Percentiles rank a stretch among this genome's conserved stretches.
phyloP scores from a whole-genome alignment of 1,140 invertebrate species.

The Caenorhabditis brenneri region DNA sequence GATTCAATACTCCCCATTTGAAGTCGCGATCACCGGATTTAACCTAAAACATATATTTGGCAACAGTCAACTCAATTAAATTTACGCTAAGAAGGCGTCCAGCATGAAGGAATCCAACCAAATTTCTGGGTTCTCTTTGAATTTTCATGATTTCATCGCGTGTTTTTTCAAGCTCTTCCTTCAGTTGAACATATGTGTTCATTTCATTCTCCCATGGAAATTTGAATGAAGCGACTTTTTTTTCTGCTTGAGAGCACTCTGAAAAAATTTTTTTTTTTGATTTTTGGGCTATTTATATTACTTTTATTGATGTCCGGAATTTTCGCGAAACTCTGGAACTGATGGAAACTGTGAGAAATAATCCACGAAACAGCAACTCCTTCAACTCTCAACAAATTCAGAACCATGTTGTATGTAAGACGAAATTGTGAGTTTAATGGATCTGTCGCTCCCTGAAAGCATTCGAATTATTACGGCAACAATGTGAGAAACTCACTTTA shows the following conservation, averaged over 20 bases:
- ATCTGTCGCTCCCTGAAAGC: slow-evolving; percentile 81
- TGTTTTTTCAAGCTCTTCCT: slow-evolving; percentile 77
- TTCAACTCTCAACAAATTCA: slow-evolving; percentile 91
- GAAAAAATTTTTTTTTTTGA: too few relatives aligned
- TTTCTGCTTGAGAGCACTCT: slow-evolving; percentile 32
- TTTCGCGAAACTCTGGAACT: slow-evolving; percentile 96
- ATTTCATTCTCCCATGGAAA: slow-evolving; percentile 79
- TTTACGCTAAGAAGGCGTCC: slow-evolving; percentile 87
- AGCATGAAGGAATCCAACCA: slow-evolving; percentile 90
- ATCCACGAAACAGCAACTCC: slow-evolving; percentile 99
- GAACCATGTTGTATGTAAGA: slow-evolving; percentile 98
- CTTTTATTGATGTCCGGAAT: slow-evolving; percentile 87
- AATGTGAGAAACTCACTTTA: slow-evolving; percentile 74
- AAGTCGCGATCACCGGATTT: slow-evolving; percentile 85
- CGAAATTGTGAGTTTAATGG: slow-evolving; percentile 98
- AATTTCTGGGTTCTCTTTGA: slow-evolving; percentile 84
- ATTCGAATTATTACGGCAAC: not conserved
- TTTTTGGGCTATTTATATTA: too few relatives aligned
- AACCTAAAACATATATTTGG: slow-evolving; percentile 75
- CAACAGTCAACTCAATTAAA: not conserved
- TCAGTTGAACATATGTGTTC: slow-evolving; percentile 82
- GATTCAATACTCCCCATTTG: slow-evolving; percentile 93
- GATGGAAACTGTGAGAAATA: slow-evolving; percentile 95
- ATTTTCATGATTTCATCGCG: slow-evolving; percentile 76
- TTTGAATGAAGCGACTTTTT: slow-evolving; percentile 56